Percentiles rank a stretch among this genome's conserved stretches.
Evolutionary conservation across 1,140 invertebrate genomes (phyloP).

Genomic region (Metopolophium dirhodum): DNA sequence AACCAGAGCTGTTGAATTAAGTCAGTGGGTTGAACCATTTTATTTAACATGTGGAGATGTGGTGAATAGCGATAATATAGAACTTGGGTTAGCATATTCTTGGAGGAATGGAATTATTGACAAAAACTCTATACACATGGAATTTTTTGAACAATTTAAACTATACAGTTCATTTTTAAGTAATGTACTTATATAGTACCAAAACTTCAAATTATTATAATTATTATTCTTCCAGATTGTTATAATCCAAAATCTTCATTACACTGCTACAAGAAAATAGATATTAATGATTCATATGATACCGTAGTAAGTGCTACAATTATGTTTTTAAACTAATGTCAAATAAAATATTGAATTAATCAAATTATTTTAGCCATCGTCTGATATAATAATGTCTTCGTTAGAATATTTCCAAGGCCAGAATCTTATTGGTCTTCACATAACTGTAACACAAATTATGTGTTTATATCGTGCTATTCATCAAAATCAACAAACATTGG

Average conservation of each 20-base stretch:
- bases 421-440: slow-evolving; percentile 49
- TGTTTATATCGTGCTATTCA: slow-evolving; percentile 46
- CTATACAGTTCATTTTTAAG: slow-evolving; percentile 50
- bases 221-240: background rate
- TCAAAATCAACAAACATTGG: slow-evolving; percentile 38
- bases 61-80: slow-evolving; percentile 36
- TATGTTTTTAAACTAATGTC: background rate
- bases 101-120: slow-evolving; percentile 55
- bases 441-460: slow-evolving; percentile 47
- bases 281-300: slow-evolving; percentile 1
- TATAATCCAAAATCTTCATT: slow-evolving; percentile 33
- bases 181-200: background rate
- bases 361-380: slow-evolving; percentile 41
- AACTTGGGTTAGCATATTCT: slow-evolving; percentile 50
- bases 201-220: background rate
- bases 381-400: slow-evolving; percentile 37
- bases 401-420: slow-evolving; percentile 52
- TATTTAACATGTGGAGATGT: slow-evolving; percentile 54
- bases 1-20: slow-evolving; percentile 49
- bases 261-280: slow-evolving; percentile 6
- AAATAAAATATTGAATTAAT: slow-evolving; percentile 3
- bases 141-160: slow-evolving; percentile 50
- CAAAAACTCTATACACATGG: slow-evolving; percentile 46
- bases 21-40: slow-evolving; percentile 51
- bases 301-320: slow-evolving; percentile 24